Percentiles rank a stretch among this genome's conserved stretches.
phyloP scores from a whole-genome alignment of 2,113 vertebrate species.

The Psettodes erumei region DNA sequence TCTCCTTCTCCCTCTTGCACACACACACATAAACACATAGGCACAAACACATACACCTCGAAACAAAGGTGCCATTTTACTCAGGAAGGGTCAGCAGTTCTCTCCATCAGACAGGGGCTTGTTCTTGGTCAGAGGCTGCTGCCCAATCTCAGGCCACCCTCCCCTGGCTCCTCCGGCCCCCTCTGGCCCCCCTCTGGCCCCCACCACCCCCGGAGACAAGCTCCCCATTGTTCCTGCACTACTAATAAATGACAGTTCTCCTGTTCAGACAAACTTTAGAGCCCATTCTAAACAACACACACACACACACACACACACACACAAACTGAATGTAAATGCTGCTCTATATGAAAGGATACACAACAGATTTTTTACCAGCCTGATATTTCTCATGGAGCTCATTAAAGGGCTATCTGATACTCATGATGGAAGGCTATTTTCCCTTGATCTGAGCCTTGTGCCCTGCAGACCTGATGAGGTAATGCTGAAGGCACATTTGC shows the following conservation, averaged over 20 bases:
- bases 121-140: slow-evolving; percentile 85
- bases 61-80: slow-evolving; percentile 88
- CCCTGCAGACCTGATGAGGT: slow-evolving; percentile 38
- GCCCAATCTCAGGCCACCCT: slow-evolving; percentile 82
- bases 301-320: slow-evolving; percentile 55
- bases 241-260: slow-evolving; percentile 85
- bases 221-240: slow-evolving; percentile 83
- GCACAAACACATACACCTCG: slow-evolving; percentile 81
- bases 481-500: slow-evolving; percentile 5
- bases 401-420: slow-evolving; percentile 52
- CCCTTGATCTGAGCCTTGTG: slow-evolving; percentile 9
- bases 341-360: slow-evolving; percentile 43
- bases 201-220: slow-evolving; percentile 83
- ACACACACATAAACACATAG: slow-evolving; percentile 70
- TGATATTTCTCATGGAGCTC: slow-evolving; percentile 49
- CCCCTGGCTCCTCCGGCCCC: slow-evolving; percentile 71
- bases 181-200: slow-evolving; percentile 63
- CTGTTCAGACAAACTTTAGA: slow-evolving; percentile 81
- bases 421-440: slow-evolving; percentile 40
- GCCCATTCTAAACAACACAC: slow-evolving; percentile 66
- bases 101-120: slow-evolving; percentile 85
- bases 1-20: slow-evolving; percentile 54
- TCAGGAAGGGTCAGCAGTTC: slow-evolving; percentile 86
- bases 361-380: slow-evolving; percentile 3
- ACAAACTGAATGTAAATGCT: slow-evolving; percentile 35